These are phyloP conservation scores for Meloidogyne chitwoodi DNA, from an alignment of 1,140 invertebrate species.

Conservation along the genomic window DNA sequence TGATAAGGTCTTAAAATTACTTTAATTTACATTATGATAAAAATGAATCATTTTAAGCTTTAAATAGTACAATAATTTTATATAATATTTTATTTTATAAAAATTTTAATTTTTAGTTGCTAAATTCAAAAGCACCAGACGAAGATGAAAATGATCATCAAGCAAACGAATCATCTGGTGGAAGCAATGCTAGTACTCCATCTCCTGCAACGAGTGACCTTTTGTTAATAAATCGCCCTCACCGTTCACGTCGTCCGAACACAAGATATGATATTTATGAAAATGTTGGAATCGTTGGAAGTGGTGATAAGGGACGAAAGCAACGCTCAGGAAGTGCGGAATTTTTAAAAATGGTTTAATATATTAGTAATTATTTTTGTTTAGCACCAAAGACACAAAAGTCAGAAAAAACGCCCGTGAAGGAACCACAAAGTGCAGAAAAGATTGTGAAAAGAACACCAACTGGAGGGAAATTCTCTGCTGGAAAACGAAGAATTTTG, in stretches of 20 bases:
- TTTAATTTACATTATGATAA: not conserved
- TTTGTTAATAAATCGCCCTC: not conserved
- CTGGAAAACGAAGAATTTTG: not conserved
- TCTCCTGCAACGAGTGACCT: not conserved
- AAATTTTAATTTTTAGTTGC: not conserved
- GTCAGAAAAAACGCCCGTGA: not conserved
- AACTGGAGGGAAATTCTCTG: not conserved
- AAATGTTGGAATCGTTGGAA: not conserved
- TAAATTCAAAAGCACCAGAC: slow-evolving; percentile 1
- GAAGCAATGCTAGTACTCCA: not conserved
- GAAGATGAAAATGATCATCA: not conserved
- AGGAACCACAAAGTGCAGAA: not conserved
- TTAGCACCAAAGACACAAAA: not conserved
- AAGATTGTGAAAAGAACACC: not conserved
- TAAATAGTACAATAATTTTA: too few species aligned
- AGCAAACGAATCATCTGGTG: not conserved
- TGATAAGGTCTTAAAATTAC: slow-evolving; percentile 8
- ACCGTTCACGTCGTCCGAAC: not conserved
- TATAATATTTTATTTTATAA: too few species aligned
- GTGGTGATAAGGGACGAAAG: not conserved
- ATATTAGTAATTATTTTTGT: not conserved
- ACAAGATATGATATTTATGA: not conserved
- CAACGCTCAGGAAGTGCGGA: not conserved
- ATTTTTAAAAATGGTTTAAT: not conserved
- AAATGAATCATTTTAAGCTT: too few species aligned